Percentiles rank a stretch among this genome's conserved stretches.
These are phyloP conservation scores for Distichodus sexfasciatus DNA, from an alignment of 2,797 vertebrate species.

Conservation along the genomic window DNA sequence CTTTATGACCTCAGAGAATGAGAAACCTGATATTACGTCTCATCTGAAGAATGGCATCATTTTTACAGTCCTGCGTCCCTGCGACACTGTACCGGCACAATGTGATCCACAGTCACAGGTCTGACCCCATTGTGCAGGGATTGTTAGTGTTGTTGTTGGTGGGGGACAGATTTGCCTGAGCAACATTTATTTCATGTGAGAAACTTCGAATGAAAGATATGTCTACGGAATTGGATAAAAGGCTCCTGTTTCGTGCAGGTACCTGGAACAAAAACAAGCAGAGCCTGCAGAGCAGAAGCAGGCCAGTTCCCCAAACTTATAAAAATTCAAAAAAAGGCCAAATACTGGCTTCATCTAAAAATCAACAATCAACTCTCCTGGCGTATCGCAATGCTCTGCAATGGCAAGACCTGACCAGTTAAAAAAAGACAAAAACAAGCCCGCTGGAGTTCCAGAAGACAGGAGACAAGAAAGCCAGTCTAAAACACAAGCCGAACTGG, in stretches of 20 bases:
- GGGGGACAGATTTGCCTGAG: not conserved
- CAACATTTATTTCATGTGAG: slow-evolving; percentile 1
- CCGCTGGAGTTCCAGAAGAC: not conserved
- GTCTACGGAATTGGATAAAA: not conserved
- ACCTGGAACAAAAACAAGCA: not conserved
- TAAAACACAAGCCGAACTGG: too few species aligned
- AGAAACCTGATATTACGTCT: too few species aligned
- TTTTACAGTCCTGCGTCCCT: too few species aligned
- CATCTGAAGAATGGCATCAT: too few species aligned
- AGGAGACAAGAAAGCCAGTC: not conserved
- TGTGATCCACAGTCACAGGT: not conserved
- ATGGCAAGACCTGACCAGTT: too few species aligned
- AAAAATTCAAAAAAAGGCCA: not conserved
- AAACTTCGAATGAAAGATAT: not conserved
- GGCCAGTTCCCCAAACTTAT: not conserved
- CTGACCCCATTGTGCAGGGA: not conserved
- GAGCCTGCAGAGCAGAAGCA: not conserved
- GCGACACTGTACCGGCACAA: too few species aligned
- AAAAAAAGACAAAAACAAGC: not conserved
- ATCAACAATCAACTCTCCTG: not conserved
- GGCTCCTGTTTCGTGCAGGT: slow-evolving; percentile 2
- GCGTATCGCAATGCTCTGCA: not conserved
- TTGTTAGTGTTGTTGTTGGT: too few species aligned
- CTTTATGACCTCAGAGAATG: too few species aligned
- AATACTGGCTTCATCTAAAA: not conserved